Base-by-base conservation (phyloP, 2,797 vertebrate genomes). In the Falco cherrug region DNA sequence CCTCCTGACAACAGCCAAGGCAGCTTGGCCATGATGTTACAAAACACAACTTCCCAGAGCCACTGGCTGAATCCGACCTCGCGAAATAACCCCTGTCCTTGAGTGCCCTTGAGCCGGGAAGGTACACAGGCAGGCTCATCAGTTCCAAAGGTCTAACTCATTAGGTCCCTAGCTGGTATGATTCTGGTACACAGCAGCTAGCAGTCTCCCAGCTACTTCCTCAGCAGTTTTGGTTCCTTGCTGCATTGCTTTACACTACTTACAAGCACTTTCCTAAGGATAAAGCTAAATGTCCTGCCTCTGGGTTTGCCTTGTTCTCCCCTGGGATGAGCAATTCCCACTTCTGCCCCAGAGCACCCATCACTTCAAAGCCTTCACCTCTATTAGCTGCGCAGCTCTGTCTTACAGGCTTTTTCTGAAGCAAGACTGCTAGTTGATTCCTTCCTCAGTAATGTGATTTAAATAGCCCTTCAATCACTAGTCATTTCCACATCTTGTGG, bases 401-500 rank as follows among this genome's bases (percentile, higher is more conserved):
- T 73, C 64, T 84, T 73, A 59, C 2, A 2, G 29, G 11, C 5
- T 68, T 71, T 93, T 84, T 64, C 37, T 10, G 3, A 85, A 82
- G 37, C 26, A 57, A 85, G 57, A 21, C 37, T 64, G 9, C 33
- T 79, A 50, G 13, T 39, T 67, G 20, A 54, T 82, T 82, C 24
- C 51, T 25, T 88, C 69, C 28, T 83, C 79, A 45, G 37, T 91
- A 90, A 86, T 71, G 53, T 53, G 48, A 86, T 78, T 88, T 80
- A 86, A 91, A 90, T 94, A 64, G 80, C 64, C 68, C 39, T 85
- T 93, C 56, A 80, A 48, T 83, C 73, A 75, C 25, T n/a, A 77
- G 33, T 70, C 20, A 78, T 87, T 87, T 87, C 70, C 81, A 84
- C 41, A 57, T 50, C 61, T 91, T 67, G 47, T 13, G 53, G 79